phyloP scores from a whole-genome alignment of 2,888 invertebrate genomes.

The Luperina testacea region DNA sequence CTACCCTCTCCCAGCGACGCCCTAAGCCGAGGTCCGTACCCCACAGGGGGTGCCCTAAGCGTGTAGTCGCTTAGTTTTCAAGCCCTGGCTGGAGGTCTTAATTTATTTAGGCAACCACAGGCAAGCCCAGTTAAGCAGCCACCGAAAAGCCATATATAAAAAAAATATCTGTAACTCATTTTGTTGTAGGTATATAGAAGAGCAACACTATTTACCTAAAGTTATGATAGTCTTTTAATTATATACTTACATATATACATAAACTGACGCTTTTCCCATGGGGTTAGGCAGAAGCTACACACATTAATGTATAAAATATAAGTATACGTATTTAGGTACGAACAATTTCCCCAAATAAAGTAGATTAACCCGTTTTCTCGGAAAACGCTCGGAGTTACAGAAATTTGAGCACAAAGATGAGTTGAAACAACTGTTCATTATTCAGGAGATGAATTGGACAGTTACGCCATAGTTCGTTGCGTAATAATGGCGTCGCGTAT shows the following conservation, averaged over 20 bases:
- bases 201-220: neutral
- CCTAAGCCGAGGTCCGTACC: neutral
- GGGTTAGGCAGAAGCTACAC: neutral
- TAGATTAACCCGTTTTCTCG: slow-evolving; percentile 28
- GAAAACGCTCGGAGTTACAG: slow-evolving; percentile 17
- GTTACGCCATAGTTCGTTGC: slow-evolving; percentile 33
- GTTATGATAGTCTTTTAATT: neutral
- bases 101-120: neutral
- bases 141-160: neutral
- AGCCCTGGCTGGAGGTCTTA: neutral
- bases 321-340: neutral
- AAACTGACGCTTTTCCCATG: neutral
- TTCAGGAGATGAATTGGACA: slow-evolving; percentile 50
- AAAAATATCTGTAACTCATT: neutral
- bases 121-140: neutral
- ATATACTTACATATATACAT: neutral
- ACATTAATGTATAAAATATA: neutral
- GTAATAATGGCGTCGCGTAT: slow-evolving; percentile 44
- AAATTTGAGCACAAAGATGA: slow-evolving; percentile 41
- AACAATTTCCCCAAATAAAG: slow-evolving; percentile 22
- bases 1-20: neutral
- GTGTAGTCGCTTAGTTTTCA: neutral
- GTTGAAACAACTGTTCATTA: slow-evolving; percentile 49
- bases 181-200: neutral
- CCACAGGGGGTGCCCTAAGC: neutral